Evolutionary conservation across 1,140 invertebrate species (phyloP).

Genomic region (Eriosoma lanigerum): DNA sequence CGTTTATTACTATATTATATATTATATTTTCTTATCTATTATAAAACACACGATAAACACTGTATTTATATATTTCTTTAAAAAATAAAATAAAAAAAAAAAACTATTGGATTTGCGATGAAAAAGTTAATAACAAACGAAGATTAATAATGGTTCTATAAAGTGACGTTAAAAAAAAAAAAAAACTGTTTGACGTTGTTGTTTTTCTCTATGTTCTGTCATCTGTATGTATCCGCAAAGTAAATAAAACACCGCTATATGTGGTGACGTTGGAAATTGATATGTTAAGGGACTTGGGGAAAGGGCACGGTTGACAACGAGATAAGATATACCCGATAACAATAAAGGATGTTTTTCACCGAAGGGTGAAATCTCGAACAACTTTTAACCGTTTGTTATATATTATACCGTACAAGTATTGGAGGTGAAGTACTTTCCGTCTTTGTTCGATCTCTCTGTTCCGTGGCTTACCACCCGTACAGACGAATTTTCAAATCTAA

Average conservation of each 20-base stretch:
- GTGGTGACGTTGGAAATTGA: constrained; percentile 27
- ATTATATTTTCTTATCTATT: no score
- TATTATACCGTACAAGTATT: constrained; percentile 3
- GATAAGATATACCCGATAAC: constrained; percentile 42
- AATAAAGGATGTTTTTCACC: constrained; percentile 39
- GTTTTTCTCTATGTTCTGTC: constrained; percentile 17
- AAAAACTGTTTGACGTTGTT: constrained; percentile 1
- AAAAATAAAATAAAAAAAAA: no score
- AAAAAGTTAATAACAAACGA: constrained; percentile 43
- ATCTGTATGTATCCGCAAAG: not conserved
- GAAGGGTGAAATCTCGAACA: constrained; percentile 28
- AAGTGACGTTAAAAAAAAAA: constrained; percentile 31
- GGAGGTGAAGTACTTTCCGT: not conserved
- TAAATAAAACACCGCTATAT: constrained; percentile 13
- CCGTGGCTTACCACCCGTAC: not conserved
- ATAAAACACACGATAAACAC: no score
- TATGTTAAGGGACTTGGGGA: constrained; percentile 46
- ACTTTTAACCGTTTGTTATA: constrained; percentile 24
- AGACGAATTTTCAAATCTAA: constrained; percentile 28
- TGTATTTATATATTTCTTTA: no score
- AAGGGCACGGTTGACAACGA: constrained; percentile 15
- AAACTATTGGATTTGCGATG: not conserved
- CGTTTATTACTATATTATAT: no score
- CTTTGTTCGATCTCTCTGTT: not conserved
- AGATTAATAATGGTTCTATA: constrained; percentile 27